phyloP scores from a whole-genome alignment of 2,113 vertebrate species.

The Pomatostomus ruficeps region DNA sequence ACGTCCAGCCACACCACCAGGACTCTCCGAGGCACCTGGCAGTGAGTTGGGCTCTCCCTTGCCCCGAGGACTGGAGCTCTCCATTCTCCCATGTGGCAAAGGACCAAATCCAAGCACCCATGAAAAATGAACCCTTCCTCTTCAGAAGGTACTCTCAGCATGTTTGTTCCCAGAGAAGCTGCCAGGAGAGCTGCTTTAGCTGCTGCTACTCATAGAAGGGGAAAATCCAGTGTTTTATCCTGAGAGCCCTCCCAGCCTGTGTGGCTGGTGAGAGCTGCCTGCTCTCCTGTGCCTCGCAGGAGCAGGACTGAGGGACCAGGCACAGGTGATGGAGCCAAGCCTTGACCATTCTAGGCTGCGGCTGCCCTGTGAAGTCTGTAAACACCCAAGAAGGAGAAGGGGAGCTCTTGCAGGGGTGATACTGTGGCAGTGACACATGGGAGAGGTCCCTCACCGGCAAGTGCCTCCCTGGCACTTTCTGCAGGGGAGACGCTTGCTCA shows the following conservation, averaged over 20 bases:
- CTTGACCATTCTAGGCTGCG: not conserved
- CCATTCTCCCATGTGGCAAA: rapidly evolving
- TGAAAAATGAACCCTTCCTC: not conserved
- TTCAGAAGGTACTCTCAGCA: not conserved
- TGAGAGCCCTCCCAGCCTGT: not conserved
- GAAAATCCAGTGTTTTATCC: not conserved
- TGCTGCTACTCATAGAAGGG: not conserved
- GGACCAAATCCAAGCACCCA: not conserved
- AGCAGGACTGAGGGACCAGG: not conserved
- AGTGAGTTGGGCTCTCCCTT: rapidly evolving
- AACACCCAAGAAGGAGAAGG: not conserved
- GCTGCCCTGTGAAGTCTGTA: not conserved
- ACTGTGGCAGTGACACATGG: not conserved
- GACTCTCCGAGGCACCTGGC: not conserved
- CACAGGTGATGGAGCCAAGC: not conserved
- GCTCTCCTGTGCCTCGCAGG: not conserved
- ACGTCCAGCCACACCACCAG: not conserved
- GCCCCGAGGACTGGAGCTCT: not conserved
- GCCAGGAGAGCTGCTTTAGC: not conserved
- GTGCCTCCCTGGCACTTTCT: not conserved
- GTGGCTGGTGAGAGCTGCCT: not conserved
- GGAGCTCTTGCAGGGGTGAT: not conserved
- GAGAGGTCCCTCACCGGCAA: not conserved
- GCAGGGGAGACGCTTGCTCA: not conserved
- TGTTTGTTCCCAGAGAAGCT: not conserved